phyloP scores from a whole-genome alignment of 1,140 invertebrate genomes.

The Helicoverpa armigera region DNA sequence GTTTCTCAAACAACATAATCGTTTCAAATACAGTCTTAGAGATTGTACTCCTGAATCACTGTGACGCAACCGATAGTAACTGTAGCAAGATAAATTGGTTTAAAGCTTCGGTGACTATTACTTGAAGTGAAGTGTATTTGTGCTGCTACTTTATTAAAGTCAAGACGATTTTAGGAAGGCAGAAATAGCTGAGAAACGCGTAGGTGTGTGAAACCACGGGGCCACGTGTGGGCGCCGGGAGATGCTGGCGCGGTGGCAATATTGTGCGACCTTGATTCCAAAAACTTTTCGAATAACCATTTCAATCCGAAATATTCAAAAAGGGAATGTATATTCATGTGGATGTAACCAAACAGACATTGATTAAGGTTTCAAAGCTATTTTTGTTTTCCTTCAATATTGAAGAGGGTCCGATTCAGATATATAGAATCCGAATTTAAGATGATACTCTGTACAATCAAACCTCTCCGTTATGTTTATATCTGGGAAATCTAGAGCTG shows the following conservation, averaged over 20 bases:
- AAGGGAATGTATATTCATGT: constrained; percentile 25
- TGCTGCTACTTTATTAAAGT: constrained; percentile 9
- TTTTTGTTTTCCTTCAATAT: constrained; percentile 21
- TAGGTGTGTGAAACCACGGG: constrained; percentile 6
- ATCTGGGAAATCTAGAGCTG: neutral
- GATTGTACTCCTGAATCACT: neutral
- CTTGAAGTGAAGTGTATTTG: constrained; percentile 12
- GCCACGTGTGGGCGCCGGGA: neutral
- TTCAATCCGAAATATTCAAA: constrained; percentile 9
- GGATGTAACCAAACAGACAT: neutral
- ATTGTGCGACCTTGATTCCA: neutral
- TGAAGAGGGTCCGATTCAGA: constrained; percentile 12
- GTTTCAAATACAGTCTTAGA: too few species aligned
- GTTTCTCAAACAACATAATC: too few species aligned
- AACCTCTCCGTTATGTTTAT: neutral
- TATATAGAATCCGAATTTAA: constrained; percentile 14
- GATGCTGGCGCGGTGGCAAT: neutral
- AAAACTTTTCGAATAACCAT: constrained; percentile 12
- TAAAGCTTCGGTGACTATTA: neutral
- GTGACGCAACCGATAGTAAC: neutral
- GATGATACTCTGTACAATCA: neutral
- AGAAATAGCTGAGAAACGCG: constrained; percentile 14
- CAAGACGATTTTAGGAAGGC: constrained; percentile 10
- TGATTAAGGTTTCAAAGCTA: constrained; percentile 15
- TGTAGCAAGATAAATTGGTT: neutral